These are phyloP conservation scores for Colius striatus DNA, from an alignment of 2,113 vertebrate species.

Conservation along the genomic window DNA sequence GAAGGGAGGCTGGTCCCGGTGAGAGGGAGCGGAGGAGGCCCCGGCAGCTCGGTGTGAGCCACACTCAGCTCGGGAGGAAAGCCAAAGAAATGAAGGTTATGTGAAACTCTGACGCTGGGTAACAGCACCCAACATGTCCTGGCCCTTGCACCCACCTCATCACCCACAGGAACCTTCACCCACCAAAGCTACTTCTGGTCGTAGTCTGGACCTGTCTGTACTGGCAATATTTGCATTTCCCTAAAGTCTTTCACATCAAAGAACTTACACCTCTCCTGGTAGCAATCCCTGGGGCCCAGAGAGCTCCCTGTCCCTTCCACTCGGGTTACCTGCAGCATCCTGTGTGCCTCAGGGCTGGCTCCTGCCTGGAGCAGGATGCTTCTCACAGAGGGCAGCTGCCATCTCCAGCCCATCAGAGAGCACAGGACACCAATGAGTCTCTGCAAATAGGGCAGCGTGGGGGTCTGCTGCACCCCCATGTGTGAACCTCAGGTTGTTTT, in stretches of 20 bases:
- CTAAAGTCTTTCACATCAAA: background rate
- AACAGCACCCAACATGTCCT: background rate
- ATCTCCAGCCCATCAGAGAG: background rate
- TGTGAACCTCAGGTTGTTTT: too few species aligned
- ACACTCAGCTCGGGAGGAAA: background rate
- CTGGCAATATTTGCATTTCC: background rate
- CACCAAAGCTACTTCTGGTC: background rate
- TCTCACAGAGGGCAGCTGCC: background rate
- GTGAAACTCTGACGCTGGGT: background rate
- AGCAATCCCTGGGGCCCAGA: background rate
- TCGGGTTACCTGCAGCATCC: background rate
- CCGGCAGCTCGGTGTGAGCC: background rate
- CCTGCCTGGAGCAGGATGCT: background rate
- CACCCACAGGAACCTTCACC: background rate
- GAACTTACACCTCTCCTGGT: background rate
- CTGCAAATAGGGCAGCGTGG: accelerated
- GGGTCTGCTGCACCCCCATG: background rate
- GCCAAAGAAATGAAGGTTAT: background rate
- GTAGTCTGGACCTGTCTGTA: background rate
- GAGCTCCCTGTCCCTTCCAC: background rate
- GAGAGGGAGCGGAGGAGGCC: background rate
- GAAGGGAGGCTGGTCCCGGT: background rate
- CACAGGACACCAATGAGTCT: background rate
- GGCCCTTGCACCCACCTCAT: background rate
- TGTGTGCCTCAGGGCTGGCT: background rate